Percentiles rank a stretch among this genome's conserved stretches.
Conservation (phyloP, 2,888 invertebrate species). For the Microctonus aethiopoides region DNA sequence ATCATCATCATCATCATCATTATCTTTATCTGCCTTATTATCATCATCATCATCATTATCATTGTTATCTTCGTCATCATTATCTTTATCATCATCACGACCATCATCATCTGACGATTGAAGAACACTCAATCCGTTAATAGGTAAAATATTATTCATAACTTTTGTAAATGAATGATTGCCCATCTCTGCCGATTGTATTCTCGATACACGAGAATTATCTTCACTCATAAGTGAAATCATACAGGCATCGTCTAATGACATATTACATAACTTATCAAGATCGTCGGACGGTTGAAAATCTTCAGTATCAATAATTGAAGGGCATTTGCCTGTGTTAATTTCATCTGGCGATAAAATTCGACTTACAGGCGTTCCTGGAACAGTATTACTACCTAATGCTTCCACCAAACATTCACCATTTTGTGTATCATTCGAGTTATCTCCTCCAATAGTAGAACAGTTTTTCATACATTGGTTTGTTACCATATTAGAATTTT, state of each 20-base stretch:
- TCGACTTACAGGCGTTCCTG: conserved; percentile 25
- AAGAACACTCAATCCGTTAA: conserved; percentile 48
- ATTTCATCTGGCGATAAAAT: conserved; percentile 33
- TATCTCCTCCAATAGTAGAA: not conserved
- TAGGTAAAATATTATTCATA: conserved; percentile 51
- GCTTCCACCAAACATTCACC: conserved; percentile 13
- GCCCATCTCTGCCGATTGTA: conserved; percentile 37
- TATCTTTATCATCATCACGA: conserved; percentile 51
- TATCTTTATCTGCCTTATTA: no score
- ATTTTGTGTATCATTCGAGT: conserved; percentile 8
- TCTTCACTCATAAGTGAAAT: conserved; percentile 49
- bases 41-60: conserved; percentile 54
- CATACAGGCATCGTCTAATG: conserved; percentile 43
- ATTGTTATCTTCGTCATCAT: conserved; percentile 53
- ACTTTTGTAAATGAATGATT: conserved; percentile 52
- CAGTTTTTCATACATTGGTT: conserved; percentile 18
- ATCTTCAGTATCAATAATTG: conserved; percentile 35
- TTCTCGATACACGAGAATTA: not conserved
- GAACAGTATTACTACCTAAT: conserved; percentile 8
- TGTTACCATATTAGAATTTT: conserved; percentile 15
- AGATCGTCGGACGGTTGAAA: conserved; percentile 43
- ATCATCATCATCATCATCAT: no score
- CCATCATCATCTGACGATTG: conserved; percentile 49
- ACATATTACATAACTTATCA: conserved; percentile 46
- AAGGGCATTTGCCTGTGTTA: conserved; percentile 33